These are phyloP conservation scores for Azemiops feae DNA, from an alignment of 2,113 vertebrate species.

Conservation along the genomic window DNA sequence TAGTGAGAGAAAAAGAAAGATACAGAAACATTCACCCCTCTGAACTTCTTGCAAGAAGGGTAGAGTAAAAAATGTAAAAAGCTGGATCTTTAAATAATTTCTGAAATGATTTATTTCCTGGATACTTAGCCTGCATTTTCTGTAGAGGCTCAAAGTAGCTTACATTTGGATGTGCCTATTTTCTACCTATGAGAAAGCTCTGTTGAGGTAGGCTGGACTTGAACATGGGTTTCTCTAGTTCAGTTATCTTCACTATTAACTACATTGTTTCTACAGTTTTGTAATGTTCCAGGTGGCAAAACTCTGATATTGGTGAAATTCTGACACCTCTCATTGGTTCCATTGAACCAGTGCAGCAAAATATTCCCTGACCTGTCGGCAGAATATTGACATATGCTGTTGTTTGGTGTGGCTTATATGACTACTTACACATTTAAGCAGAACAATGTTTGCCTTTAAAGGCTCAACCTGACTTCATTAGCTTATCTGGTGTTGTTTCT, in stretches of 20 bases:
- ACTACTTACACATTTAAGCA: not conserved
- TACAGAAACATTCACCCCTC: not conserved
- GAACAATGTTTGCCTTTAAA: conserved; percentile 14
- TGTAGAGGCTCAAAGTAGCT: not conserved
- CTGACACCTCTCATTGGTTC: not conserved
- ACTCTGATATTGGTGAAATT: not conserved
- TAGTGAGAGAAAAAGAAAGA: not conserved
- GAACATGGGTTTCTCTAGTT: not conserved
- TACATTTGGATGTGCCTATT: not conserved
- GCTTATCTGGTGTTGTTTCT: not conserved
- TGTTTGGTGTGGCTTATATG: not conserved
- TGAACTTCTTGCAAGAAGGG: not conserved
- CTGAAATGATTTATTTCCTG: not conserved
- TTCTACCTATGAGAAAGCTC: not conserved
- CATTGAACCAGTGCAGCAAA: not conserved
- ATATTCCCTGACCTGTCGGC: not conserved
- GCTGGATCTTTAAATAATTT: not conserved
- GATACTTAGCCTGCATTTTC: not conserved
- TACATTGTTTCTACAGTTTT: not conserved
- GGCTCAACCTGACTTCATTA: not conserved
- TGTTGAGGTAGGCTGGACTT: not conserved
- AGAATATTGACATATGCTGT: not conserved
- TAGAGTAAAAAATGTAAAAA: not conserved
- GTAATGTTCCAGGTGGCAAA: not conserved
- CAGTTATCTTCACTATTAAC: not conserved